These are phyloP conservation scores for Chitala chitala DNA, from an alignment of 2,113 vertebrate species.

Conservation along the genomic window DNA sequence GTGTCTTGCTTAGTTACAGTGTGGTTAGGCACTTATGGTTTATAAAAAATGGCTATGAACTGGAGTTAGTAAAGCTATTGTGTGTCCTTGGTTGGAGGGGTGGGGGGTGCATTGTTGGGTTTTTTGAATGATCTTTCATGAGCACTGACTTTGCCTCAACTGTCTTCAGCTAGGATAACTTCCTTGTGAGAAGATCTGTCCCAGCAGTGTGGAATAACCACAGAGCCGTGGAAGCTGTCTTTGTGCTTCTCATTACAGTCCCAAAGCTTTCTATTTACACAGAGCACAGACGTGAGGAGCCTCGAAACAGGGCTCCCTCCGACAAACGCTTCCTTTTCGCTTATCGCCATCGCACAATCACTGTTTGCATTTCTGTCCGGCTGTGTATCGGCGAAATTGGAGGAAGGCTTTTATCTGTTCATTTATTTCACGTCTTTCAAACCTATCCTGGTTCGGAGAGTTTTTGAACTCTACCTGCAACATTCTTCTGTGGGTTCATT, in stretches of 20 bases:
- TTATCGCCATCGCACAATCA: not conserved
- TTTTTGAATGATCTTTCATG: slow-evolving; percentile 25
- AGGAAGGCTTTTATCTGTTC: not conserved
- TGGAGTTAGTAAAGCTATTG: slow-evolving; percentile 36
- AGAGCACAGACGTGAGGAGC: slow-evolving; percentile 30
- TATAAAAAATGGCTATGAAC: slow-evolving; percentile 49
- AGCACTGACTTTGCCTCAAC: not conserved
- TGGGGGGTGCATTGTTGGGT: slow-evolving; percentile 38
- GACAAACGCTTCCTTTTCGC: slow-evolving; percentile 31
- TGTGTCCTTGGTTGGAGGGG: too few relatives aligned
- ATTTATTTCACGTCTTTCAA: not conserved
- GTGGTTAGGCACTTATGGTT: slow-evolving; percentile 35
- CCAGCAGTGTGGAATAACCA: not conserved
- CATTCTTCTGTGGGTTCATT: slow-evolving; percentile 31
- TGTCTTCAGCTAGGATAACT: not conserved
- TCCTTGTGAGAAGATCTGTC: not conserved
- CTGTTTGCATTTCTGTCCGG: not conserved
- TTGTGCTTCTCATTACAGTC: slow-evolving; percentile 42
- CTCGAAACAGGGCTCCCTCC: slow-evolving; percentile 23
- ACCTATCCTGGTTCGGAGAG: not conserved
- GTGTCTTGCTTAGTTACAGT: slow-evolving; percentile 1
- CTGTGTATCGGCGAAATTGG: not conserved
- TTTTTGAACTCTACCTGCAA: too few relatives aligned
- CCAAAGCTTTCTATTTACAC: slow-evolving; percentile 36
- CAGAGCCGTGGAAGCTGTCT: not conserved